Percentiles rank a stretch among this genome's conserved stretches.
These are phyloP conservation scores for Latrodectus elegans DNA, from an alignment of 2,888 invertebrate genomes.

Conservation along the genomic window DNA sequence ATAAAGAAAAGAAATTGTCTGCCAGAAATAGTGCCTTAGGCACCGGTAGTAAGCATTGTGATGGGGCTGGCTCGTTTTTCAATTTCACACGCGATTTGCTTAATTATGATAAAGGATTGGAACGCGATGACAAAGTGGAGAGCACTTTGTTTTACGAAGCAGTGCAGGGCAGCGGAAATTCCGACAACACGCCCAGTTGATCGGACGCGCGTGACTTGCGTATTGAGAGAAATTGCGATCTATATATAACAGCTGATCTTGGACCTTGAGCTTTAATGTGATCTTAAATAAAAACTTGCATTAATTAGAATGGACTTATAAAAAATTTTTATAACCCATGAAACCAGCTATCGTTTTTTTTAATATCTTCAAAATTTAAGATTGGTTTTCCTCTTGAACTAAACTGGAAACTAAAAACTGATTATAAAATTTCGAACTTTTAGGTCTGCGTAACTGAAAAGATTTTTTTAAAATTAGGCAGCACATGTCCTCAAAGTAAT, in stretches of 20 bases:
- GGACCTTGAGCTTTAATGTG: too few species aligned
- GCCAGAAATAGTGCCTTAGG: constrained; percentile 23
- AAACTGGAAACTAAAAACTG: too few species aligned
- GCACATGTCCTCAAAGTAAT: too few species aligned
- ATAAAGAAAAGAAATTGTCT: constrained; percentile 5
- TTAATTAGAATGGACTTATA: too few species aligned
- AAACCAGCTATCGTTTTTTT: too few species aligned
- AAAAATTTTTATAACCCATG: too few species aligned
- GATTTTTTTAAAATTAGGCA: too few species aligned
- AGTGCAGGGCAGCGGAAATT: constrained; percentile 12
- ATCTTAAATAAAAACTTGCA: too few species aligned
- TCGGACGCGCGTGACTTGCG: constrained; percentile 3
- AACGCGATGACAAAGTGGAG: constrained; percentile 55
- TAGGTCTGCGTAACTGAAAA: too few species aligned
- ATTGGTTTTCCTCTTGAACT: too few species aligned
- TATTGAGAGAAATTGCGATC: not conserved
- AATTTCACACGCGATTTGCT: constrained; percentile 64
- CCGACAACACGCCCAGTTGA: constrained; percentile 17
- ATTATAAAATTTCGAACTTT: too few species aligned
- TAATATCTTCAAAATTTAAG: too few species aligned
- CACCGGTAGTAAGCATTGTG: constrained; percentile 35
- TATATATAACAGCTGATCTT: not conserved
- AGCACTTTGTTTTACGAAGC: constrained; percentile 38
- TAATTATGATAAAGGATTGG: constrained; percentile 64
- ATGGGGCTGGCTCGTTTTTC: constrained; percentile 60